phyloP scores from a whole-genome alignment of 2,797 vertebrate genomes.

The Enteromius trimaculatus region DNA sequence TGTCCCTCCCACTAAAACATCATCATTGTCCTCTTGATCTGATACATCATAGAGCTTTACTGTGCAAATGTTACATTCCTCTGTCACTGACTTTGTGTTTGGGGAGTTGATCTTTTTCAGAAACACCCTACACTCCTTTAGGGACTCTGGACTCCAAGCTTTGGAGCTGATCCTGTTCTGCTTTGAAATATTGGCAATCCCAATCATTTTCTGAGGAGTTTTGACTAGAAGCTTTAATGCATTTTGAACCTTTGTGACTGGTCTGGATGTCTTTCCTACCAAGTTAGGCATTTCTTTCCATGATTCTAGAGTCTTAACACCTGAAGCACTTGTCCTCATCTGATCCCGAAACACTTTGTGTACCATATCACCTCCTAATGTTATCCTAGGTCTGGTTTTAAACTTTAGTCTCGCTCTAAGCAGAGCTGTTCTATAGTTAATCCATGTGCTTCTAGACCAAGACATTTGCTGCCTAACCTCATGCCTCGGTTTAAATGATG shows the following conservation, averaged over 20 bases:
- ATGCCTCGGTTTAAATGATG: slow-evolving; percentile 4
- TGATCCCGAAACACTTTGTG: slow-evolving; percentile 39
- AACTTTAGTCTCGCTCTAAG: slow-evolving; percentile 73
- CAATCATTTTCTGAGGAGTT: slow-evolving; percentile 70
- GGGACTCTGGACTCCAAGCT: slow-evolving; percentile 85
- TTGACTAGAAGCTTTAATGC: slow-evolving; percentile 57
- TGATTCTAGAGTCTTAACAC: slow-evolving; percentile 4
- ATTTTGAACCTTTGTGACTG: slow-evolving; percentile 22
- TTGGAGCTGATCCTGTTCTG: slow-evolving; percentile 75
- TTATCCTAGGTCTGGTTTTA: slow-evolving; percentile 61
- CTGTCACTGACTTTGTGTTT: slow-evolving; percentile 75
- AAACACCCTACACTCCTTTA: slow-evolving; percentile 96
- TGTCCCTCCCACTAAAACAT: slow-evolving; percentile 71
- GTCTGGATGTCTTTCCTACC: background rate
- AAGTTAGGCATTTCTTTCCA: slow-evolving; percentile 29
- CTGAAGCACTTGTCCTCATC: slow-evolving; percentile 24
- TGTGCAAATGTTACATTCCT: slow-evolving; percentile 78
- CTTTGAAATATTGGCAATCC: slow-evolving; percentile 64
- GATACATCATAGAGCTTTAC: slow-evolving; percentile 78
- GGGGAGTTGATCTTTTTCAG: slow-evolving; percentile 91
- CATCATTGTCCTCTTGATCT: slow-evolving; percentile 64
- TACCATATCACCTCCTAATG: slow-evolving; percentile 49
- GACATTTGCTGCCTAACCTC: background rate
- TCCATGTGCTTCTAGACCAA: slow-evolving; percentile 45
- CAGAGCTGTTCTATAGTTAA: slow-evolving; percentile 58